These are phyloP conservation scores for Oryzias javanicus DNA, from an alignment of 2,113 vertebrate species.

Conservation along the genomic window DNA sequence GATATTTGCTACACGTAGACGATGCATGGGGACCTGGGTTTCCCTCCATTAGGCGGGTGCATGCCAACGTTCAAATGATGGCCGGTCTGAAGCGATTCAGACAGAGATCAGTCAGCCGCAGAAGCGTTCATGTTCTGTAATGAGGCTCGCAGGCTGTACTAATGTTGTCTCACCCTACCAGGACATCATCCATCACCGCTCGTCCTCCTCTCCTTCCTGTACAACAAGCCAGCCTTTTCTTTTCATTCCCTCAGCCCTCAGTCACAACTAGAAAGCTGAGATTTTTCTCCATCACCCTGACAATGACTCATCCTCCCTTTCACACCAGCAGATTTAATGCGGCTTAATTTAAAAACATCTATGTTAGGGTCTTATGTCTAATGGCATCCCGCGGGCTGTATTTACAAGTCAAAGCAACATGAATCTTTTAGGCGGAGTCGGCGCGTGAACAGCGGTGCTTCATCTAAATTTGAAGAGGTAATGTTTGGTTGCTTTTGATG, in stretches of 20 bases:
- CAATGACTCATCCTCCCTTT: neutral
- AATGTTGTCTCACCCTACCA: too few species aligned
- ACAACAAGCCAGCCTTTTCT: conserved; percentile 8
- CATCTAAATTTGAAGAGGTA: neutral
- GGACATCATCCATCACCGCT: neutral
- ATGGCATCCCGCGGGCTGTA: conserved; percentile 6
- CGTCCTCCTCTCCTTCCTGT: conserved; percentile 7
- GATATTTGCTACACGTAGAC: neutral
- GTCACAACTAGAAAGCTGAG: neutral
- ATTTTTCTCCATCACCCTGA: neutral
- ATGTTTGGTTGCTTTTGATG: neutral
- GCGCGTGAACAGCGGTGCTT: conserved; percentile 1
- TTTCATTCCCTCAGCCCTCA: neutral
- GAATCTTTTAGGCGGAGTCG: conserved; percentile 10
- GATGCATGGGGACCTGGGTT: neutral
- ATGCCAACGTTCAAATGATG: neutral
- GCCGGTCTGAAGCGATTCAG: neutral
- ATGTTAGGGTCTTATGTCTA: neutral
- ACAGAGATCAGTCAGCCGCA: neutral
- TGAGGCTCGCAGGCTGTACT: too few species aligned
- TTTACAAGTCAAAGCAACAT: conserved; percentile 1
- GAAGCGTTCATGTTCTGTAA: neutral
- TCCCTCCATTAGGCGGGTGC: neutral
- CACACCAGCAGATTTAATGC: conserved; percentile 4
- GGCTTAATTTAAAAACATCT: conserved; percentile 11